These are phyloP conservation scores for Daubentonia madagascariensis DNA, from an alignment of 2,113 vertebrate species.

Conservation along the genomic window DNA sequence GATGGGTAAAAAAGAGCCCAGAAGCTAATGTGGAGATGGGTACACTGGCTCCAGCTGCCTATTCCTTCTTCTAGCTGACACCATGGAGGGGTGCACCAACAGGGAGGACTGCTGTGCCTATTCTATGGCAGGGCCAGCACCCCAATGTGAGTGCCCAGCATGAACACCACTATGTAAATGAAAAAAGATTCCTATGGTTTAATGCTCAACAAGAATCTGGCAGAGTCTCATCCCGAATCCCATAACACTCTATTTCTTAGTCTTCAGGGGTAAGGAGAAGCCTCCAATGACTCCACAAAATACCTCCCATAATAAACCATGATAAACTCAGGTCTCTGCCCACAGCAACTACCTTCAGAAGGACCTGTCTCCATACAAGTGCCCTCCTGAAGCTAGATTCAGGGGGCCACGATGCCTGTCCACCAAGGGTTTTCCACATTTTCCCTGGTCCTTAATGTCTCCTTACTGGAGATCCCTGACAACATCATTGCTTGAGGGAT, in stretches of 20 bases:
- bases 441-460: neutral
- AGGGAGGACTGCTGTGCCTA: neutral
- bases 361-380: neutral
- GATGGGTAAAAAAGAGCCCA: neutral
- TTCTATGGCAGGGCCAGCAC: neutral
- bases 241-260: neutral
- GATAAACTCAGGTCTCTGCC: neutral
- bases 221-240: neutral
- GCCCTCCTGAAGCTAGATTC: neutral
- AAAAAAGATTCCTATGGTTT: neutral
- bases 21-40: fast-evolving
- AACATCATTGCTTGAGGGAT: neutral
- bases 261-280: neutral
- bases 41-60: neutral
- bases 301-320: neutral
- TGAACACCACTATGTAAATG: neutral
- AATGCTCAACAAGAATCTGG: neutral
- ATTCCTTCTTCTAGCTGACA: neutral
- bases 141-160: neutral
- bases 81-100: fast-evolving
- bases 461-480: neutral
- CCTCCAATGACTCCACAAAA: neutral
- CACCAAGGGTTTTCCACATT: neutral
- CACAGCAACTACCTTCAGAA: neutral
- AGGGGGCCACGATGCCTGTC: neutral